A percentile compares a stretch with the other conserved stretches of the same genome.
These are phyloP conservation scores for Dolomedes plantarius DNA, from an alignment of 2,888 invertebrate species.

Conservation along the genomic window DNA sequence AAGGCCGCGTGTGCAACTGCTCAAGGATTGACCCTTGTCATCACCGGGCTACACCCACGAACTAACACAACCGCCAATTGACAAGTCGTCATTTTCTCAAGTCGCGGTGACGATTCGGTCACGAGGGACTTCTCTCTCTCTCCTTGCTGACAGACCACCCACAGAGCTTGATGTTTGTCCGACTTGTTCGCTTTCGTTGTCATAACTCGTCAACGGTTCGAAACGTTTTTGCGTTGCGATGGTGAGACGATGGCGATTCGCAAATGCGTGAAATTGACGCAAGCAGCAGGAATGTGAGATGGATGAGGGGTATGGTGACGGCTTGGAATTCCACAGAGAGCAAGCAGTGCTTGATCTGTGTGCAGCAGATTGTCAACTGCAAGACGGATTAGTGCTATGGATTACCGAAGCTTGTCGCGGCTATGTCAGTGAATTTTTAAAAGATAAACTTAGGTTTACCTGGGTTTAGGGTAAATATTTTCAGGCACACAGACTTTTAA, in stretches of 20 bases:
- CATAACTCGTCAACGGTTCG: slow-evolving; percentile 19
- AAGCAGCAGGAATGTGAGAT: not conserved
- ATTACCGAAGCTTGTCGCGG: too few species aligned
- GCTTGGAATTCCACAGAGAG: too few species aligned
- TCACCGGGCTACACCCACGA: slow-evolving; percentile 11
- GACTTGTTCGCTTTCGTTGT: slow-evolving; percentile 9
- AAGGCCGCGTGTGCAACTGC: not conserved
- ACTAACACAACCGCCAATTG: slow-evolving; percentile 7
- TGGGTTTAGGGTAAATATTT: too few species aligned
- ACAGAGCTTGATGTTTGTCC: not conserved
- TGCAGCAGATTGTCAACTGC: too few species aligned
- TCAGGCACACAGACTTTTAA: too few species aligned
- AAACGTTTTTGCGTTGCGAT: too few species aligned
- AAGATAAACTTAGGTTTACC: too few species aligned
- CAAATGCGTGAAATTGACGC: not conserved
- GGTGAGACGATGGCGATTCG: not conserved
- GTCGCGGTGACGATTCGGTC: slow-evolving; percentile 34
- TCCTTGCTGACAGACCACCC: too few species aligned
- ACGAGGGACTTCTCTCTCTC: not conserved
- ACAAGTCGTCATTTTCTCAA: slow-evolving; percentile 58
- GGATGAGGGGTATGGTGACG: not conserved
- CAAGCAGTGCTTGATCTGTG: too few species aligned
- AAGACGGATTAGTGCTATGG: too few species aligned
- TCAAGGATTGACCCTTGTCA: slow-evolving; percentile 24
- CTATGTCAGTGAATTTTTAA: too few species aligned